Evolutionary conservation across 2,113 vertebrate species (phyloP), one percentile per base, ranked within the genome.

Genomic region (Columbina picui): DNA sequence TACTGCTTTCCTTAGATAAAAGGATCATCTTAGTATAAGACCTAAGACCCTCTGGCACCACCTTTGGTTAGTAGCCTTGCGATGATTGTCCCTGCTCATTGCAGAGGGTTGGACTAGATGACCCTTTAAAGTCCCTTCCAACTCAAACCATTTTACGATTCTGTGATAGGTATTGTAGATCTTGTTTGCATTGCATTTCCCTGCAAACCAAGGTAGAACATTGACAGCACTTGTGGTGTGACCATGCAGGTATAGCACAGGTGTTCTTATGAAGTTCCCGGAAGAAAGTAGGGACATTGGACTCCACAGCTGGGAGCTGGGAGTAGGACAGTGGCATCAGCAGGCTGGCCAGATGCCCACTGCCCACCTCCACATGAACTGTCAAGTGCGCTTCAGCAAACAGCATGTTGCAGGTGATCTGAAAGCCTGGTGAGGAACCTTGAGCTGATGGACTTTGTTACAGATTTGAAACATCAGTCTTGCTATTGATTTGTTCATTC

Each of bases 311-410:
- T 53, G 55, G 30, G 22, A 90, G 18, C 60, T 52, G 23, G 47
- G n/a, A 77, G 41, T 26, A 50, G 57, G 27, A 67, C 2, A 0
- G 38, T 38, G 57, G 20, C 20, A 4, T 41, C 52, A 55, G 25
- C 38, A 76, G 41, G 17, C 21, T 47, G 43, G 23, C 18, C n/a
- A 26, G 16, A 2, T 77, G 7, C 15, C 32, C 6, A 23, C 12
- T 50, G 27, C 34, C 14, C 29, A 49, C 18, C 23, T 78, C 27
- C 12, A 34, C 25, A 19, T 0, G 0, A 52, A 8, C 25, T 65
- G 25, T 29, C 38, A 67, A 6, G 2, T 30, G 13, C 4, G 36
- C 5, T 50, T 45, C 2, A 63, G n/a, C 38, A 84, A 70, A 74
- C 15, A 49, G 41, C 8, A 12, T 69, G 27, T 39, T 67, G 27